phyloP scores from a whole-genome alignment of 2,113 vertebrate species.

The Ovis canadensis region DNA sequence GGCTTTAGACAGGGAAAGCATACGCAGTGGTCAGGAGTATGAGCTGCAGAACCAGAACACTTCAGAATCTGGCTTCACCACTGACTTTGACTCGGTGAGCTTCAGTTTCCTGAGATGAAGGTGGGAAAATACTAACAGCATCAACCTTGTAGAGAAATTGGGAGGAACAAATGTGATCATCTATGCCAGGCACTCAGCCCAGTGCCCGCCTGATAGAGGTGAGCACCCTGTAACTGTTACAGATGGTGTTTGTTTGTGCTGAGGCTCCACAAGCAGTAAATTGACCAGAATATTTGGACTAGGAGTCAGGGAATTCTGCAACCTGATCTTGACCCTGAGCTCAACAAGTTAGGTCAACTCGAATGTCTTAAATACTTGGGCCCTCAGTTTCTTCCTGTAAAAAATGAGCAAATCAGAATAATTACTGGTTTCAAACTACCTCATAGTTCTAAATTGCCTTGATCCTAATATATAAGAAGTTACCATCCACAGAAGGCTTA shows the following conservation, averaged over 20 bases:
- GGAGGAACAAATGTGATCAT: background rate
- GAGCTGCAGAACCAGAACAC: background rate
- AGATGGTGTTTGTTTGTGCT: fast-evolving
- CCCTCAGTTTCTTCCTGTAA: background rate
- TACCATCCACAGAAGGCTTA: background rate
- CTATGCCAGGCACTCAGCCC: fast-evolving
- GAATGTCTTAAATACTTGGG: background rate
- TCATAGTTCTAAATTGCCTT: background rate
- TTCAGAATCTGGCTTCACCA: background rate
- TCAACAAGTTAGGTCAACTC: background rate
- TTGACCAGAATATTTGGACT: background rate
- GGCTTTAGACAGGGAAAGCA: background rate
- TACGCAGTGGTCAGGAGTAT: background rate
- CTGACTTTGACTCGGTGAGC: background rate
- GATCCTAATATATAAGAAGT: background rate
- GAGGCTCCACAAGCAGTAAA: background rate
- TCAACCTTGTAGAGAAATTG: background rate
- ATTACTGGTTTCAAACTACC: background rate
- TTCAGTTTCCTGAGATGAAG: background rate
- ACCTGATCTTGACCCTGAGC: background rate
- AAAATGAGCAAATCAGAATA: background rate
- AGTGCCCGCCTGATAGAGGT: background rate
- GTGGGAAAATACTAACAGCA: background rate
- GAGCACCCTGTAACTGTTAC: fast-evolving
- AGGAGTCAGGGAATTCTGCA: background rate